Conservation (phyloP, 2,888 invertebrate genomes). For the Sepioteuthis lessoniana region DNA sequence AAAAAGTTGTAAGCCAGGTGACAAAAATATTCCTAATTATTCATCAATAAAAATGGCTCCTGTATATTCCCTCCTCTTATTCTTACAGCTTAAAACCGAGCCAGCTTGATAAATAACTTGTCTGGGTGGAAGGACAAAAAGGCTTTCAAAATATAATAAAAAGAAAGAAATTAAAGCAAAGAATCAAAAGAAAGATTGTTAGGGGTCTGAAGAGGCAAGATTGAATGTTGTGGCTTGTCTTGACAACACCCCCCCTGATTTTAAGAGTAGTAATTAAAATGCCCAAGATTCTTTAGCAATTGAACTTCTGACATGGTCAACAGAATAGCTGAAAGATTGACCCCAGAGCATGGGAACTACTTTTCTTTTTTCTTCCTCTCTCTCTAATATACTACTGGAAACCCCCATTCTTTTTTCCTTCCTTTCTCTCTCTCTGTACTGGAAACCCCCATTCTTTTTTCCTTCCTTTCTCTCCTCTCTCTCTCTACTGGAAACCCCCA, state of each 20-base stretch:
- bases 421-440: no score
- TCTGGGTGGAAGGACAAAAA: constrained; percentile 2
- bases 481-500: no score
- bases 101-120: constrained; percentile 12
- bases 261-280: constrained; percentile 33
- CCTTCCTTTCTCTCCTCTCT: no score
- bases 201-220: not conserved
- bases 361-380: not conserved
- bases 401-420: not conserved
- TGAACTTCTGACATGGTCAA: constrained; percentile 33
- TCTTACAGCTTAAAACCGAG: not conserved
- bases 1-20: not conserved
- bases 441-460: no score
- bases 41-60: constrained; percentile 20
- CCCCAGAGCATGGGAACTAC: not conserved
- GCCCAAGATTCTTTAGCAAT: constrained; percentile 20
- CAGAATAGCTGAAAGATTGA: not conserved
- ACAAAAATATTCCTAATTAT: constrained; percentile 33
- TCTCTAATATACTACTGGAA: not conserved
- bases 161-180: not conserved
- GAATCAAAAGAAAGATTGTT: not conserved
- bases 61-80: not conserved
- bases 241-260: constrained; percentile 11
- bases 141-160: constrained; percentile 24
- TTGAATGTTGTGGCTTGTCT: not conserved